Evolutionary conservation across 2,888 invertebrate genomes (phyloP), one percentile per base, ranked within the genome.

Genomic region (Brenthis hecate): DNA sequence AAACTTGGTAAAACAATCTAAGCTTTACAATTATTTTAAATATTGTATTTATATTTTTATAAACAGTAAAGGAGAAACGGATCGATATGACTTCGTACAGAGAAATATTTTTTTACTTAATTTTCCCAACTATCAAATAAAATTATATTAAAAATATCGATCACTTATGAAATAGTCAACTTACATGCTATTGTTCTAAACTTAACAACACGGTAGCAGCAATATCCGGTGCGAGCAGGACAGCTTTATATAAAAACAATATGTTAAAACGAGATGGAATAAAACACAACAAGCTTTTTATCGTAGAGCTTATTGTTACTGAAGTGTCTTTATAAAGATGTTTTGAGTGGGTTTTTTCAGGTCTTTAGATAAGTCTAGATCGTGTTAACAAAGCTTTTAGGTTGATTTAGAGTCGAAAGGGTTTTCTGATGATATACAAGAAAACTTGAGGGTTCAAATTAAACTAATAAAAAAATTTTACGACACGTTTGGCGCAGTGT

Each of bases 221-320:
- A 77, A 81, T 82, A 79, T 81, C 78, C 78, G 77, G 75, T 68
- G 74, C 5, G 74, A 74, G 65, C 54, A 72, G 73, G 74, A 76
- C 16, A 55, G 69, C 23, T n/a, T 28, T 50, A 32, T n/a, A 28
- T 50, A 48, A 50, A 1, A 28, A 1, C 13, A 14, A 50, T 28
- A 50, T 8, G 6, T 50, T 14, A 60, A n/a, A 60, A n/a, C 48
- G 28, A 32, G 60, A 60, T 50, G n/a, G 28, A 60, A 50, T 16
- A 60, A 28, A 11, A 60, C 50, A 50, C 50, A 58, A 58, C 47
- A 28, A 50, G 23, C 13, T 60, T 71, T 70, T 58, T 71, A 71
- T 55, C 53, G 28, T 50, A 54, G 32, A 54, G 62, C 62, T 68
- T 71, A 71, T 68, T 68, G 70, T 71, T 61, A 65, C 62, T 53